Conservation (phyloP, 2,888 invertebrate genomes). For the Pandemis corylana region DNA sequence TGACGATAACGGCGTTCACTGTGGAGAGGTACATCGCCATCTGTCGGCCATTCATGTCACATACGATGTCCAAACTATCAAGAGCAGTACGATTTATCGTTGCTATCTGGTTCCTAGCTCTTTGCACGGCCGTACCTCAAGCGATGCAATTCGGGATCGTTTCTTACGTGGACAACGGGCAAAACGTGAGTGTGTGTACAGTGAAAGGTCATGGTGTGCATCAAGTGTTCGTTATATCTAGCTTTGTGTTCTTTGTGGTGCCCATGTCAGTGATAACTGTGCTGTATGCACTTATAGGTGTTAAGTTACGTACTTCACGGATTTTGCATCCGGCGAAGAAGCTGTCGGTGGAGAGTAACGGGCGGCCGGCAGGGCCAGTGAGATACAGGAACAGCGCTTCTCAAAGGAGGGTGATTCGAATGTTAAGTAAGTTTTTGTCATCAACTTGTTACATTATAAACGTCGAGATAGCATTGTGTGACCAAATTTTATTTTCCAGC, state of each 20-base stretch:
- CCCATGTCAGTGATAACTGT: constrained; percentile 95
- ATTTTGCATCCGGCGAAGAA: constrained; percentile 86
- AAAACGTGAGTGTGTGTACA: constrained; percentile 82
- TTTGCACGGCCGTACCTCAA: constrained; percentile 90
- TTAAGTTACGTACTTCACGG: constrained; percentile 88
- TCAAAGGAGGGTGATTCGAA: constrained; percentile 89
- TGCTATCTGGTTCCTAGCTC: constrained; percentile 91
- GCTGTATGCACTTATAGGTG: constrained; percentile 91
- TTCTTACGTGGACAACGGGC: constrained; percentile 74
- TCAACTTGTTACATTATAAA: constrained; percentile 11
- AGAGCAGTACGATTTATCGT: constrained; percentile 91
- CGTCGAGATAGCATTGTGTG: neutral
- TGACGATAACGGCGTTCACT: constrained; percentile 95
- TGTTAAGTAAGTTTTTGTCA: constrained; percentile 88
- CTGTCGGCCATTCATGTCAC: constrained; percentile 93
- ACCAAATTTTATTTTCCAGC: constrained; percentile 15
- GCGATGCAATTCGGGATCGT: constrained; percentile 92
- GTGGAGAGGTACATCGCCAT: constrained; percentile 95
- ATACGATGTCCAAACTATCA: constrained; percentile 93
- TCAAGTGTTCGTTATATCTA: constrained; percentile 92
- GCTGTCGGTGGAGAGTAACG: constrained; percentile 76
- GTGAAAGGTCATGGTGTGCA: constrained; percentile 85
- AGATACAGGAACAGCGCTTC: constrained; percentile 83
- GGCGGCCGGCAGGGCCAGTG: constrained; percentile 65
- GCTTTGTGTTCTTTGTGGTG: constrained; percentile 92